Percentiles rank a stretch among this genome's conserved stretches.
These are phyloP conservation scores for Alcedo atthis DNA, from an alignment of 2,797 vertebrate genomes.

Conservation along the genomic window DNA sequence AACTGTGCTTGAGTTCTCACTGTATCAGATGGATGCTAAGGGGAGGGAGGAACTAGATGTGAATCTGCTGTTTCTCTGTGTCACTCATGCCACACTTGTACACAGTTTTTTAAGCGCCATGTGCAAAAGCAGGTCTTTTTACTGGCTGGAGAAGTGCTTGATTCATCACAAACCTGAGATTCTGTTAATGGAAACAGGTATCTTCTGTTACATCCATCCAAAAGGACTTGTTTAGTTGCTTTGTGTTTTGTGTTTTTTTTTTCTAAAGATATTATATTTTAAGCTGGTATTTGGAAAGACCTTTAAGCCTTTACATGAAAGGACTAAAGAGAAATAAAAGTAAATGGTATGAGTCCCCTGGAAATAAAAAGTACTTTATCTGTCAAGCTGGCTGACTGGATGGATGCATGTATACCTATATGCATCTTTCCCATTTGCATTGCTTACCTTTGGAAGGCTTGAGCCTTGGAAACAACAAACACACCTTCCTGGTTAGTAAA, in stretches of 20 bases:
- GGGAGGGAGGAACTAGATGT: background rate
- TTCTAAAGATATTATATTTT: background rate
- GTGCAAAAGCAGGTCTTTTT: background rate
- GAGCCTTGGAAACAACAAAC: background rate
- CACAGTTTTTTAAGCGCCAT: rapidly evolving
- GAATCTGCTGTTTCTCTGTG: background rate
- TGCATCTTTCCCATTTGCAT: background rate
- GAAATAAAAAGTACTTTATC: background rate
- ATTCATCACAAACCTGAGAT: background rate
- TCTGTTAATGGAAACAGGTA: background rate
- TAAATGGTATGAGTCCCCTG: background rate
- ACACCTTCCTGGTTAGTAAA: background rate
- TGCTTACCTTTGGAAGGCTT: background rate
- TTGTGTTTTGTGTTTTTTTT: background rate
- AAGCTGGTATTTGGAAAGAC: background rate
- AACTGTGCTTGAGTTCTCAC: background rate
- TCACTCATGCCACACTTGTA: background rate
- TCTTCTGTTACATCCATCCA: background rate
- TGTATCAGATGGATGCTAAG: background rate
- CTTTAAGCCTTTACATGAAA: background rate
- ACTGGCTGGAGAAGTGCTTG: background rate
- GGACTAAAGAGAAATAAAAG: background rate
- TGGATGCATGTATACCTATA: too few species aligned
- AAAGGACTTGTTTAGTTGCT: background rate
- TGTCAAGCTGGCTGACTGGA: rapidly evolving